Percentiles rank a stretch among this genome's conserved stretches.
Evolutionary conservation across 1,140 invertebrate genomes (phyloP).

Genomic region (Homalodisca vitripennis): DNA sequence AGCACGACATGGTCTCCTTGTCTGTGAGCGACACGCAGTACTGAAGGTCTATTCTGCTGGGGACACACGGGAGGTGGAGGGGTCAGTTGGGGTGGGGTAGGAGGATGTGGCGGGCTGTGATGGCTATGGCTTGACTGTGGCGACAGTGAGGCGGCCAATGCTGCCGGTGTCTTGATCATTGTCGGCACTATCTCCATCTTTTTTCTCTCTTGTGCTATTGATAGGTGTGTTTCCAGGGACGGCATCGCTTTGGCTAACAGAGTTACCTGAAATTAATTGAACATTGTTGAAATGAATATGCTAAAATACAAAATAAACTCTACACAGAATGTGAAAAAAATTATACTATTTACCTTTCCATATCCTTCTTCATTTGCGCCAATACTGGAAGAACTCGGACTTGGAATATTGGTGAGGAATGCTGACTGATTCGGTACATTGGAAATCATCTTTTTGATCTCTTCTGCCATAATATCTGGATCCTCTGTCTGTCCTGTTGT

Average conservation of each 20-base stretch:
- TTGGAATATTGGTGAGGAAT: slow-evolving; percentile 11
- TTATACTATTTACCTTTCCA: too few relatives aligned
- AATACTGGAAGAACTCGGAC: not conserved
- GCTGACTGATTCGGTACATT: slow-evolving; percentile 51
- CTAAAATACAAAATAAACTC: too few relatives aligned
- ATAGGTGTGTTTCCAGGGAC: slow-evolving; percentile 15
- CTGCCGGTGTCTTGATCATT: not conserved
- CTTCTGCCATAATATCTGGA: slow-evolving; percentile 61
- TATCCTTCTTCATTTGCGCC: not conserved
- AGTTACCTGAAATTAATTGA: slow-evolving; percentile 2
- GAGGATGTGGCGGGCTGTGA: not conserved
- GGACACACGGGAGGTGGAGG: not conserved
- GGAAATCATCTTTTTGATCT: slow-evolving; percentile 65
- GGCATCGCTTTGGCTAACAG: slow-evolving; percentile 25
- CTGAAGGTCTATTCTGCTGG: slow-evolving; percentile 28
- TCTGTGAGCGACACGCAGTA: slow-evolving; percentile 9
- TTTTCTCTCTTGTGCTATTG: too few relatives aligned
- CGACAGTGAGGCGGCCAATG: slow-evolving; percentile 3
- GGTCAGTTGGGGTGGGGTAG: not conserved
- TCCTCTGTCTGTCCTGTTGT: slow-evolving; percentile 54
- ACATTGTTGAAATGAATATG: too few relatives aligned
- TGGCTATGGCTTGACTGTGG: not conserved
- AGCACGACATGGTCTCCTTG: not conserved
- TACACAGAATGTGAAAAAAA: too few relatives aligned
- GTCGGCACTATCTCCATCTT: slow-evolving; percentile 2